These are phyloP conservation scores for Catharus fuscescens DNA, from an alignment of 2,113 vertebrate species.

Conservation along the genomic window DNA sequence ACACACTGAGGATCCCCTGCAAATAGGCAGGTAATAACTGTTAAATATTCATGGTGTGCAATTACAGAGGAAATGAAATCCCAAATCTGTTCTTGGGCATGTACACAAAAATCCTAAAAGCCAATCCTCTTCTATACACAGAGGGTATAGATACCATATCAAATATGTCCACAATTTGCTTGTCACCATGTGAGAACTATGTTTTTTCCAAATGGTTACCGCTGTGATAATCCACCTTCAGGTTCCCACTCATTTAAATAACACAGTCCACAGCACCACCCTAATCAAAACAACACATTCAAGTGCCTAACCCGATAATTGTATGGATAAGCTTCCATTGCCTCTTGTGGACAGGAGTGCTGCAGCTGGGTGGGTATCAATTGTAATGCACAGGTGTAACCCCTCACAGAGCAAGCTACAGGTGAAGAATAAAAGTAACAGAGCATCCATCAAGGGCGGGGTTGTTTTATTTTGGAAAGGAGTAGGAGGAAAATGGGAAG, in stretches of 20 bases:
- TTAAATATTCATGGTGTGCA: background rate
- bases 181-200: background rate
- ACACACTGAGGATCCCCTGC: background rate
- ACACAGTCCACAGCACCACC: fast-evolving
- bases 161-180: background rate
- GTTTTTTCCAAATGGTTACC: background rate
- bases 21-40: background rate
- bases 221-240: background rate
- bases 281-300: background rate
- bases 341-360: background rate
- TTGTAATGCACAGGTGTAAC: background rate
- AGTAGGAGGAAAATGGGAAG: background rate
- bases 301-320: background rate
- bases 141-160: background rate
- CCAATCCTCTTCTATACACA: background rate
- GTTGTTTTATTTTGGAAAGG: background rate
- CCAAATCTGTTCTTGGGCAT: background rate
- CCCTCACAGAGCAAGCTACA: background rate
- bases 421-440: background rate
- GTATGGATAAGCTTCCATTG: background rate
- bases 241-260: background rate
- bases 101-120: background rate
- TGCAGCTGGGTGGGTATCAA: background rate
- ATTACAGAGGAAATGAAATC: background rate
- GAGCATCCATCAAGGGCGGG: background rate